These are phyloP conservation scores for Brachypteracias leptosomus DNA, from an alignment of 2,113 vertebrate genomes.

Conservation along the genomic window DNA sequence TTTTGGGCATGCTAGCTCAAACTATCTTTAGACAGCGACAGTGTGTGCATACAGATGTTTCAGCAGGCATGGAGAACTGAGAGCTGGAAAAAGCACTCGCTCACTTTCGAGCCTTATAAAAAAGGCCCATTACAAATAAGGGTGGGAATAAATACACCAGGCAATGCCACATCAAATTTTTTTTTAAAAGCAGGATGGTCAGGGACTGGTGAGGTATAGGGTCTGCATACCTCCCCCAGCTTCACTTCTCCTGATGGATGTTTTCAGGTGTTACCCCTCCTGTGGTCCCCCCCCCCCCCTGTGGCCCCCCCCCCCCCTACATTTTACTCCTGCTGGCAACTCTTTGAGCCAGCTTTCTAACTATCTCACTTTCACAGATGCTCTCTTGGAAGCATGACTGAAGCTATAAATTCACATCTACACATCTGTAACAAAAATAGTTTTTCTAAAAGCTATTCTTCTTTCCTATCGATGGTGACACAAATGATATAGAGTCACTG, in stretches of 20 bases:
- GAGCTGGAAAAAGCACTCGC: not conserved
- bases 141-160: not conserved
- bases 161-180: not conserved
- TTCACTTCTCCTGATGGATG: not conserved
- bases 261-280: not conserved
- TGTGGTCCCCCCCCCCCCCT: not conserved
- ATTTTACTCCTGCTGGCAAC: not conserved
- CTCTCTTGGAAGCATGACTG: conserved; percentile 43
- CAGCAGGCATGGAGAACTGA: conserved; percentile 49
- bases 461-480: not conserved
- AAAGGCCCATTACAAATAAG: not conserved
- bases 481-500: not conserved
- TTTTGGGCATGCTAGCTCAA: conserved; percentile 37
- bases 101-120: not conserved
- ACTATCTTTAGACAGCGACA: conserved; percentile 63
- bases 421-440: conserved; percentile 43
- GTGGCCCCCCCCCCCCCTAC: rapidly evolving
- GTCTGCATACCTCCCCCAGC: not conserved
- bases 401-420: conserved; percentile 47
- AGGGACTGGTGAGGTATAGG: not conserved
- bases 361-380: conserved; percentile 61
- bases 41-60: conserved; percentile 25
- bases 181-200: not conserved
- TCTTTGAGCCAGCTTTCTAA: conserved; percentile 58
- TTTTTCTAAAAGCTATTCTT: conserved; percentile 32